These are phyloP conservation scores for Agapornis canus DNA, from an alignment of 2,797 vertebrate species.

Conservation along the genomic window DNA sequence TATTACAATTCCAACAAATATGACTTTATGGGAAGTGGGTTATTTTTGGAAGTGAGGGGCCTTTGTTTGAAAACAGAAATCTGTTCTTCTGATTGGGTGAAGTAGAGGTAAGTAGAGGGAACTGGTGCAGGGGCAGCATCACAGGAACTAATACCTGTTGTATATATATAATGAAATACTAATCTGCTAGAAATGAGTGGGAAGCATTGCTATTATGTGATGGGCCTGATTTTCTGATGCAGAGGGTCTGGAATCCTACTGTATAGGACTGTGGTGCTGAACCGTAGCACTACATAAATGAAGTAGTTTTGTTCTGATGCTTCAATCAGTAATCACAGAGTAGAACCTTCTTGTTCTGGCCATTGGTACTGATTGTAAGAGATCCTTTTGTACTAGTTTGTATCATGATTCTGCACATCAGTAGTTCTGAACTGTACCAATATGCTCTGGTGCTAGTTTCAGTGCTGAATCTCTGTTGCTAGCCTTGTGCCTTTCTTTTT, in stretches of 20 bases:
- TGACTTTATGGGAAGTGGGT: background rate
- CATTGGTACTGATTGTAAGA: background rate
- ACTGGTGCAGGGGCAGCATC: background rate
- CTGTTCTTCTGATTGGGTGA: constrained; percentile 5
- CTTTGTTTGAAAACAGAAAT: constrained; percentile 48
- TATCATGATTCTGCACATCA: background rate
- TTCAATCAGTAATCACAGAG: background rate
- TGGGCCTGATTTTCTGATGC: background rate
- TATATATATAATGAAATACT: background rate
- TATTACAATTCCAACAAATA: constrained; percentile 23
- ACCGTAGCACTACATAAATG: background rate
- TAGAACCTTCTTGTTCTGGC: background rate
- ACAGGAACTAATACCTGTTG: background rate
- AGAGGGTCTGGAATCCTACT: background rate
- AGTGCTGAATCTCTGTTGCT: background rate
- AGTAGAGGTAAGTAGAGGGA: background rate
- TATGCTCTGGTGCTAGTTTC: background rate
- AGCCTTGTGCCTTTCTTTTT: background rate
- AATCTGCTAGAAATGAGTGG: background rate
- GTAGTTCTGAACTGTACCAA: background rate
- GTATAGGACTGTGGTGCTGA: background rate
- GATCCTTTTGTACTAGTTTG: background rate
- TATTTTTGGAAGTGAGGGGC: constrained; percentile 34
- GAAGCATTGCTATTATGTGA: background rate
- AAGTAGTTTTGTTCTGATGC: background rate